Base-by-base conservation (phyloP, 2,113 vertebrate genomes). In the Aegithalos caudatus region DNA sequence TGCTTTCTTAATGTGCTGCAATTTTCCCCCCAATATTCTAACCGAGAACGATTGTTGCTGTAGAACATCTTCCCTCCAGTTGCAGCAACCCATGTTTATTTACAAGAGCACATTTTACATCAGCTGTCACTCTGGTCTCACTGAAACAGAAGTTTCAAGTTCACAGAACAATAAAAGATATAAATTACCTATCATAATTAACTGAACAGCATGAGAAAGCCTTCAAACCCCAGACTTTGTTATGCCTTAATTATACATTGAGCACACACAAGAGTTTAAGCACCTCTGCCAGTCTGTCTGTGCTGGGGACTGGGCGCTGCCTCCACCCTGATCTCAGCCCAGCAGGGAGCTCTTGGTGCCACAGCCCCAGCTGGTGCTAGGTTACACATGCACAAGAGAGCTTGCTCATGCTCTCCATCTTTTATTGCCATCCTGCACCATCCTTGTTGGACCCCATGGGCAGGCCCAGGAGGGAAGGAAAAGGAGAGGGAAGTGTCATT, bases 1-100 rank as follows among this genome's bases (percentile, higher is more conserved):
- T 77, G 79, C 81, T 82, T 90, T 66, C 93, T 95, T 94, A 94
- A 96, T 91, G 71, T 28, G 44, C 66, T 90, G 62, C 81, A 86
- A 88, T 95, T 96, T 95, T 18, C 28, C 35, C 91, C 73, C 91
- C 90, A 82, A 40, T 96, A 95, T 66, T 81, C 78, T 87, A 95
- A 94, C 70, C 7, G 50, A 94, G 94, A 96, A 35, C 28, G 81
- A 94, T 82, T 57, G 82, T 38, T 77, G 77, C 67, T 66, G 71
- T 81, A 90, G 87, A 96, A 80, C 13, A 15, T 91, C 90, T 78
- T 94, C 88, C 54, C 81, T 92, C 74, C 62, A 8, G 90, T 96
- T 89, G 84, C 74, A 2, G 6, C 85, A 88, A 51, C 29, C 89
- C 54, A 5, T 87, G 74, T 85, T 97, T 91, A 92, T 91, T 95